Evolutionary conservation across 1,140 invertebrate species (phyloP).

Genomic region (Andrena cerasifolii): DNA sequence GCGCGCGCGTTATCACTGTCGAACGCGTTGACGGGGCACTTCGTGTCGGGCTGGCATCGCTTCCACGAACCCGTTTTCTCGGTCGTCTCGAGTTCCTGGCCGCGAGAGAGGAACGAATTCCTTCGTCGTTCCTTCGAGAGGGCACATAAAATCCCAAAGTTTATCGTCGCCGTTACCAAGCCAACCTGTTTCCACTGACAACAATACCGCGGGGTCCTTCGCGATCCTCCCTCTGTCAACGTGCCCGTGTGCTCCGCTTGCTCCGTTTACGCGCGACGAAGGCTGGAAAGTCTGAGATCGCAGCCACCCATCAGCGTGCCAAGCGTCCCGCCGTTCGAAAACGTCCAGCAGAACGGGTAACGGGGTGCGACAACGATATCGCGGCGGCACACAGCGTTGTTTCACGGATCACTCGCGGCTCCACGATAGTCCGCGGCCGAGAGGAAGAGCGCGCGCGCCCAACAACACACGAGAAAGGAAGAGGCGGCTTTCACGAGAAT

Average conservation of each 20-base stretch:
- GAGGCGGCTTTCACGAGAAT: constrained; percentile 68
- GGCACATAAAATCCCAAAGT: constrained; percentile 44
- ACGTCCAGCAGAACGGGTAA: not conserved
- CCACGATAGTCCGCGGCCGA: not conserved
- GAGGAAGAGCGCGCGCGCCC: constrained; percentile 27
- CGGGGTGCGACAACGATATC: not conserved
- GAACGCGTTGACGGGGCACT: constrained; percentile 52
- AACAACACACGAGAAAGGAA: constrained; percentile 56
- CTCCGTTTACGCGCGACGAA: no score
- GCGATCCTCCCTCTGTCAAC: not conserved
- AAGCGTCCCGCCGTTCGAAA: not conserved
- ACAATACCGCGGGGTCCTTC: not conserved
- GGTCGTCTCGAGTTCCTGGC: constrained; percentile 13
- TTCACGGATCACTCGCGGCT: constrained; percentile 35
- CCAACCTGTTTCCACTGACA: constrained; percentile 47
- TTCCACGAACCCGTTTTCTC: constrained; percentile 45
- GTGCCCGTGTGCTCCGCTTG: not conserved
- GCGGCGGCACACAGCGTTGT: not conserved
- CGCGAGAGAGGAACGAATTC: constrained; percentile 28
- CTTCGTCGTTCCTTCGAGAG: constrained; percentile 28
- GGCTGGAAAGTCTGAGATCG: not conserved
- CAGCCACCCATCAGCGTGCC: constrained; percentile 10
- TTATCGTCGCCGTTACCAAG: constrained; percentile 23
- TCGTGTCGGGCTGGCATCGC: constrained; percentile 23
- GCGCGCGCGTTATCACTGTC: constrained; percentile 55